A percentile compares a stretch with the other conserved stretches of the same genome.
These are phyloP conservation scores for Caracal caracal DNA, from an alignment of 2,113 vertebrate species.

Conservation along the genomic window DNA sequence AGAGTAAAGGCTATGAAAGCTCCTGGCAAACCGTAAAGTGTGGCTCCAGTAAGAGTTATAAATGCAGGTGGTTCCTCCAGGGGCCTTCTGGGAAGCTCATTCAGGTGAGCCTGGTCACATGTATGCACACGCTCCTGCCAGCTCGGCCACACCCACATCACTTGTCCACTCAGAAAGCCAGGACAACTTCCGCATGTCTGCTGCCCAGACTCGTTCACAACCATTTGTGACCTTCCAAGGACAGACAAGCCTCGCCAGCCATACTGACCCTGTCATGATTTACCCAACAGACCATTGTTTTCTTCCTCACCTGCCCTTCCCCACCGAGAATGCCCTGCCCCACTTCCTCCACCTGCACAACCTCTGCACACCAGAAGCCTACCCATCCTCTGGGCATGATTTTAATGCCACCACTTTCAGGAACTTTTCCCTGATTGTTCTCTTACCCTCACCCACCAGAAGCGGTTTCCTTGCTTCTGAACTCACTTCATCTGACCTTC, in stretches of 20 bases:
- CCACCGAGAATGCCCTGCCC: not conserved
- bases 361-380: not conserved
- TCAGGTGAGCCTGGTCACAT: not conserved
- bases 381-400: not conserved
- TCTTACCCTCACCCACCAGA: not conserved
- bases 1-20: not conserved
- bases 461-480: not conserved
- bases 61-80: not conserved
- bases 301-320: not conserved
- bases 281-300: not conserved
- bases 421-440: not conserved
- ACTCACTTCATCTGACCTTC: not conserved
- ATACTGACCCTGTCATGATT: not conserved
- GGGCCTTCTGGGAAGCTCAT: not conserved
- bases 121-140: not conserved
- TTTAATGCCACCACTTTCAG: not conserved
- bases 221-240: not conserved
- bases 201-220: not conserved
- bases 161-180: not conserved
- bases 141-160: fast-evolving
- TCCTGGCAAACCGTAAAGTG: not conserved
- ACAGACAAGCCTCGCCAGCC: not conserved
- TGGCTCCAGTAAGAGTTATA: not conserved
- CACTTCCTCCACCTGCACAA: not conserved
- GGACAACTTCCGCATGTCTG: not conserved